These are phyloP conservation scores for Dendrolimus punctatus DNA, from an alignment of 1,140 invertebrate genomes.

Conservation along the genomic window DNA sequence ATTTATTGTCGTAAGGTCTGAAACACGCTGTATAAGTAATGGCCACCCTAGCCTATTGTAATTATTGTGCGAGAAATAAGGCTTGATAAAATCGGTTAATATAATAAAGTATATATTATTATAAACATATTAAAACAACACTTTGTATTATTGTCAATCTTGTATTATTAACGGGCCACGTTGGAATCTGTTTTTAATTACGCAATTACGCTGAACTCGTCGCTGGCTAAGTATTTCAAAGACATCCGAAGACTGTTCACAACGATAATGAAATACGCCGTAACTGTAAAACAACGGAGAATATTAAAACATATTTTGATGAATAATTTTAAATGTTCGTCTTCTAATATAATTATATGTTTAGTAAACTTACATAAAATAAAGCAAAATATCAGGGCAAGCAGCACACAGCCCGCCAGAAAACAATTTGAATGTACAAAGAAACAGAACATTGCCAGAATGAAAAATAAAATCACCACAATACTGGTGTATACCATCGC, in stretches of 20 bases:
- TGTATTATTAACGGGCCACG: too few relatives aligned
- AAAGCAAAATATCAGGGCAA: constrained; percentile 21
- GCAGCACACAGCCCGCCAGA: constrained; percentile 23
- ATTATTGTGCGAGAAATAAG: too few relatives aligned
- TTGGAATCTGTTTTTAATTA: too few relatives aligned
- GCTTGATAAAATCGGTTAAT: too few relatives aligned
- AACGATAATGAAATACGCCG: constrained; percentile 41
- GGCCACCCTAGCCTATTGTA: too few relatives aligned
- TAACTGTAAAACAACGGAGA: constrained; percentile 25
- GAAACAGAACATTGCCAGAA: constrained; percentile 36
- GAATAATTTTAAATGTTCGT: constrained; percentile 1
- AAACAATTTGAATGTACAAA: constrained; percentile 32
- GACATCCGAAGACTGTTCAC: constrained; percentile 42
- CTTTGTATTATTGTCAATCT: too few relatives aligned
- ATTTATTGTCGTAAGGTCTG: too few relatives aligned
- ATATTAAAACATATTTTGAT: constrained; percentile 7
- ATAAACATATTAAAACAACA: too few relatives aligned
- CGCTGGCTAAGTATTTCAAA: constrained; percentile 21
- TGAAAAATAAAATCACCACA: constrained; percentile 24
- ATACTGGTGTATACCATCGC: constrained; percentile 23
- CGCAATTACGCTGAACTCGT: constrained; percentile 1
- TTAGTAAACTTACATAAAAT: constrained; percentile 24
- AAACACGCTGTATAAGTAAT: too few relatives aligned
- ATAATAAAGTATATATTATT: too few relatives aligned
- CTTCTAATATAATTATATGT: constrained; percentile 2